Evolutionary conservation across 2,113 vertebrate species (phyloP), one percentile per base, ranked within the genome.

Genomic region (Kryptolebias marmoratus): DNA sequence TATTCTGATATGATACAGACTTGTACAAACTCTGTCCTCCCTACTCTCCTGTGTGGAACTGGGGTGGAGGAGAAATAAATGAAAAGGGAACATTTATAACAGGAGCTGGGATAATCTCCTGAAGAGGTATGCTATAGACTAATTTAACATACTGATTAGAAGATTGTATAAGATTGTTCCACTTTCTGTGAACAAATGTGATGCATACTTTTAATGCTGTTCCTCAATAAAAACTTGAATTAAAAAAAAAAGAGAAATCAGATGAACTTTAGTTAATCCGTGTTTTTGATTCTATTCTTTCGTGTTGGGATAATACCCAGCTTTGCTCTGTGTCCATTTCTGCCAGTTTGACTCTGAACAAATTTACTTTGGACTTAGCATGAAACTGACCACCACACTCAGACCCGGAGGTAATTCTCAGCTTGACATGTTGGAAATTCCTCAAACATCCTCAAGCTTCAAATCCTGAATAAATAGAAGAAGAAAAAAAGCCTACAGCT

Each of bases 311-410:
- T 0, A 48, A 36, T 7, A 36, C 36, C 36, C 54, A 36, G n/a
- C 30, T 56, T 72, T 61, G 49, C 42, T 55, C 48, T 75, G 30
- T 49, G 16, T 11, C 45, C 5, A 44, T 62, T 36, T 36, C 36
- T 36, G 49, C 3, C n/a, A 28, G 18, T 67, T 16, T 57, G n/a
- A 68, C 28, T 54, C 39, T n/a, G 58, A 32, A 32, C 42, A 67
- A 36, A 68, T 56, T 45, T 18, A 48, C 32, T 30, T 16, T 31
- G 30, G 45, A 63, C 13, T 49, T 39, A 30, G 22, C 49, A 55
- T 62, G 57, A 15, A 68, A 52, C 53, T 58, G 67, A 69, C 32
- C 66, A 32, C 42, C 13, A 57, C 14, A 36, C 3, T 7, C 36
- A 4, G 36, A 27, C 47, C 47, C 18, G 5, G 16, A n/a, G 53